A percentile compares a stretch with the other conserved stretches of the same genome.
Conservation (phyloP, 2,113 vertebrate species). For the Gnathonemus longibarbis region DNA sequence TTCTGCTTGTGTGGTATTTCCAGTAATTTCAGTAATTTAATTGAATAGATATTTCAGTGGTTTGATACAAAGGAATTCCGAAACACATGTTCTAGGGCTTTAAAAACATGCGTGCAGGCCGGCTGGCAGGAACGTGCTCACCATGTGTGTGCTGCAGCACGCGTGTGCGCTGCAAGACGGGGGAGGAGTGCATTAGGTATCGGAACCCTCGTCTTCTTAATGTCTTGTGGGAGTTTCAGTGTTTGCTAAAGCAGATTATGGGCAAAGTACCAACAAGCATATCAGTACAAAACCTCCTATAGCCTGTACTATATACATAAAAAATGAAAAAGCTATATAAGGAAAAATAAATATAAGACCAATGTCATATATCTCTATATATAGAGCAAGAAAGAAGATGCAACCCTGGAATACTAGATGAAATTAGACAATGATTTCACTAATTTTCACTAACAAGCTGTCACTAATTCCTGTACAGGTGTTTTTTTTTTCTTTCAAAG, state of each 20-base stretch:
- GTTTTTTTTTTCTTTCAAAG: neutral
- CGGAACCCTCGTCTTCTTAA: constrained; percentile 23
- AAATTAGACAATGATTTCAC: neutral
- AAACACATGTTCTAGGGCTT: constrained; percentile 32
- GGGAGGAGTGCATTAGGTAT: neutral
- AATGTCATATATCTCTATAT: neutral
- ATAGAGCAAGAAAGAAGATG: neutral
- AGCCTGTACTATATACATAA: neutral
- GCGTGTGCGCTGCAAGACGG: neutral
- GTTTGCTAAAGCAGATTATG: neutral
- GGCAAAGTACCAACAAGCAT: neutral
- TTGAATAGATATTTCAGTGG: too few relatives aligned
- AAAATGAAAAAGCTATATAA: neutral
- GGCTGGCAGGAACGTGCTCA: constrained; percentile 1
- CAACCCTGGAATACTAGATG: neutral
- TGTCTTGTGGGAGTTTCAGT: constrained; percentile 21
- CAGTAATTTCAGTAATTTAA: too few relatives aligned
- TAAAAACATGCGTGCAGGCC: constrained; percentile 28
- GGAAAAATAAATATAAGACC: neutral
- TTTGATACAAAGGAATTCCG: constrained; percentile 42
- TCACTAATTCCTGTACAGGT: neutral
- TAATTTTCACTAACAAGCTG: neutral
- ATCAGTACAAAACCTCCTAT: neutral
- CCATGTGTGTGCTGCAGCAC: neutral
- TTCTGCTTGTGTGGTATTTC: too few relatives aligned